Evolutionary conservation across 2,888 invertebrate genomes (phyloP), one percentile per base, ranked within the genome.

Genomic region (Pachymerium ferrugineum): DNA sequence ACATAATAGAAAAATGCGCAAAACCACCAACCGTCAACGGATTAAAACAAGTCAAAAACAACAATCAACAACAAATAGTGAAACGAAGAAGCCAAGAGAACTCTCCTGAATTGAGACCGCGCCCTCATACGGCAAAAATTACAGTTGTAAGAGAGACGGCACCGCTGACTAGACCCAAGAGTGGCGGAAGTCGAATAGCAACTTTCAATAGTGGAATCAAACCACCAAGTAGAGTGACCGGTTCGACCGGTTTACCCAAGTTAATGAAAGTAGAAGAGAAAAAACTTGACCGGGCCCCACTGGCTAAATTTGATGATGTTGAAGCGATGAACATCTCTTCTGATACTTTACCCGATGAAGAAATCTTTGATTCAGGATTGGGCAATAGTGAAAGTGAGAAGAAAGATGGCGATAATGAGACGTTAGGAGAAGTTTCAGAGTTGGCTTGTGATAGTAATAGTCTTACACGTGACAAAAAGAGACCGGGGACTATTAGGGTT

Each of bases 291-390:
- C 1, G 16, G 31, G 70, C 70, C 1, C 70, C 70, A 1, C 16
- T 70, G 31, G 70, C 70, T 25, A 72, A 38, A 68, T 70, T 12
- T 54, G 67, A 30, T 29, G 71, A 69, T n/a, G 31, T 69, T 5
- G 75, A 75, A 33, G 30, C 62, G 8, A 75, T 75, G 75, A 69
- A 74, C 16, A 69, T 73, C 19, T 75, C 75, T 29, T 25, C 75
- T n/a, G 74, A 75, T 14, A 62, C 28, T 10, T 35, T 74, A 10
- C 62, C 67, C 4, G 71, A 54, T 2, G 68, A 74, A 4, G 75
- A 75, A n/a, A 69, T 62, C 16, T 76, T 54, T 16, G 75, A 75
- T 54, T 75, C 75, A 1, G 75, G 75, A 3, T 19, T 75, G 4
- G 75, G 75, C 4, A 74, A 42, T 16, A 75, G 75, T 30, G 42